Evolutionary conservation across 2,797 vertebrate genomes (phyloP).

Genomic region (Halcyon badia): DNA sequence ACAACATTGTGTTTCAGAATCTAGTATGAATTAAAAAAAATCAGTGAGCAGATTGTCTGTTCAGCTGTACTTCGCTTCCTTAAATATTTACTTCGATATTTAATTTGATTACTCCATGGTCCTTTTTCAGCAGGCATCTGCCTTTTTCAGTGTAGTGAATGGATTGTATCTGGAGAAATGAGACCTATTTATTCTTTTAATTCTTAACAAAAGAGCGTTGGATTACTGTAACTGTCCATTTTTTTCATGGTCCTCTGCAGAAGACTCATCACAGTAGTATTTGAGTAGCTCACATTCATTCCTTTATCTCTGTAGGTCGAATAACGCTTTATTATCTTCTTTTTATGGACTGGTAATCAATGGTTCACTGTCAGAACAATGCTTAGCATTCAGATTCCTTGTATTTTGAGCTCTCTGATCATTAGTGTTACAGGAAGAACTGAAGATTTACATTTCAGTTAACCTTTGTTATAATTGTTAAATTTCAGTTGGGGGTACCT

Average conservation of each 20-base stretch:
- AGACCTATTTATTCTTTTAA: background rate
- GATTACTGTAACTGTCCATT: background rate
- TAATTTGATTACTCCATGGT: background rate
- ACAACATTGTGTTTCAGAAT: background rate
- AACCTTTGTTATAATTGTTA: background rate
- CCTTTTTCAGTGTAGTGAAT: background rate
- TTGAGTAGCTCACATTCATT: background rate
- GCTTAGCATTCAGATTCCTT: background rate
- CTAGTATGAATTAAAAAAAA: background rate
- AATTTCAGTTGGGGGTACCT: background rate
- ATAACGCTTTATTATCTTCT: slow-evolving; percentile 16
- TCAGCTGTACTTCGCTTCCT: background rate
- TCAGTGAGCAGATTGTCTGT: background rate
- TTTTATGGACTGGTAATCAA: slow-evolving; percentile 37
- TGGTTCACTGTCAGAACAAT: slow-evolving; percentile 11
- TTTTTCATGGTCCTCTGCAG: background rate
- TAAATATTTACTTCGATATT: background rate
- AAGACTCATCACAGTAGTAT: background rate
- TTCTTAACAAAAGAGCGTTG: background rate
- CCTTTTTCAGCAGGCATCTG: background rate
- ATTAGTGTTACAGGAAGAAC: background rate
- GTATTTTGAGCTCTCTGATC: background rate
- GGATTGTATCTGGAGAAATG: background rate
- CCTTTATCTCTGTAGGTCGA: background rate
- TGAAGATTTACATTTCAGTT: background rate